A percentile compares a stretch with the other conserved stretches of the same genome.
These are phyloP conservation scores for Triplophysa rosa DNA, from an alignment of 2,113 vertebrate species.

Conservation along the genomic window DNA sequence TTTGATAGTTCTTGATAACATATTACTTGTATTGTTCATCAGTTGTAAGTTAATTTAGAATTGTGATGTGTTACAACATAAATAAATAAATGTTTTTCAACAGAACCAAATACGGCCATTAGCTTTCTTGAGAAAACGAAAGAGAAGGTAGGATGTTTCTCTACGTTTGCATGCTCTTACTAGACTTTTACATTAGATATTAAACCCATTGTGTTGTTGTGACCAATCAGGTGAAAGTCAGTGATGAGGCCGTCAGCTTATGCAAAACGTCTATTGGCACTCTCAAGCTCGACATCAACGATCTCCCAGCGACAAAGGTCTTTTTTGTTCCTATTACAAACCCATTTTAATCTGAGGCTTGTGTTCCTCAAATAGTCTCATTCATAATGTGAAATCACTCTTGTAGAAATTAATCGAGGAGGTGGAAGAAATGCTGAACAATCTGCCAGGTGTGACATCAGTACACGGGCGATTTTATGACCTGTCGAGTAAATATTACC, in stretches of 20 bases:
- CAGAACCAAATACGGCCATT: conserved; percentile 91
- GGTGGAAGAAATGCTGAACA: conserved; percentile 90
- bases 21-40: too few species aligned
- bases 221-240: conserved; percentile 86
- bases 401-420: conserved; percentile 91
- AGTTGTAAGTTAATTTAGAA: too few species aligned
- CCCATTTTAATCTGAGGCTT: neutral
- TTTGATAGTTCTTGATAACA: too few species aligned
- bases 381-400: neutral
- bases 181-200: neutral
- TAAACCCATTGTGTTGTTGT: neutral
- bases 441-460: conserved; percentile 87
- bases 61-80: neutral
- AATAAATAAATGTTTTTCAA: neutral
- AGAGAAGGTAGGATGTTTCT: conserved; percentile 81
- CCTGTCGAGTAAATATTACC: conserved; percentile 97
- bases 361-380: neutral
- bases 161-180: neutral
- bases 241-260: conserved; percentile 90
- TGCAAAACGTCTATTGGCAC: conserved; percentile 95
- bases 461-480: conserved; percentile 97
- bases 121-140: conserved; percentile 95
- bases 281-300: conserved; percentile 90
- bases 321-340: too few species aligned
- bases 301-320: conserved; percentile 96